Percentiles rank a stretch among this genome's conserved stretches.
Evolutionary conservation across 2,888 invertebrate genomes (phyloP).

Genomic region (Dyspetes luteomarginatus): DNA sequence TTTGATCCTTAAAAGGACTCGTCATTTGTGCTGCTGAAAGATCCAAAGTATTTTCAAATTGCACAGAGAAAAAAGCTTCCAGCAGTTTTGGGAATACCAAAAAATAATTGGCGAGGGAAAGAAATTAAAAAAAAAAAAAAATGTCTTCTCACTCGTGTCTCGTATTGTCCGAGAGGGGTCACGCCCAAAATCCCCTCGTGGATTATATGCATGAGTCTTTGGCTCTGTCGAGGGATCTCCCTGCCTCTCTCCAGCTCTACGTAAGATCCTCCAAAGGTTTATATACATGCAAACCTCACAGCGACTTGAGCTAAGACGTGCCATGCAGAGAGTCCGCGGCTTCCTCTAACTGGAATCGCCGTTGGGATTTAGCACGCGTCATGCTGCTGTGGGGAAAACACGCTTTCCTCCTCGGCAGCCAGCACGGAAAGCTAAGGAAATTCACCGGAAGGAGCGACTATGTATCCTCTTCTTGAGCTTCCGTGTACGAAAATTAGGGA

Average conservation of each 20-base stretch:
- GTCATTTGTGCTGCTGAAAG: too few relatives aligned
- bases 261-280: slow-evolving; percentile 41
- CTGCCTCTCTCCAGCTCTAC: slow-evolving; percentile 16
- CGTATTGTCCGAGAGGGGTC: slow-evolving; percentile 67
- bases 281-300: slow-evolving; percentile 80
- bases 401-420: too few relatives aligned
- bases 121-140: too few relatives aligned
- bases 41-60: too few relatives aligned
- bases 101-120: slow-evolving; percentile 70
- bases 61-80: too few relatives aligned
- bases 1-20: too few relatives aligned
- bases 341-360: slow-evolving; percentile 70
- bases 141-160: too few relatives aligned
- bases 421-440: slow-evolving; percentile 70
- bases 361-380: slow-evolving; percentile 81
- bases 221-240: slow-evolving; percentile 56
- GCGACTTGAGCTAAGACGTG: slow-evolving; percentile 78
- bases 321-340: slow-evolving; percentile 77
- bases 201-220: slow-evolving; percentile 74
- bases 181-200: slow-evolving; percentile 74
- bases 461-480: slow-evolving; percentile 68
- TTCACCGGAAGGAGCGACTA: slow-evolving; percentile 79
- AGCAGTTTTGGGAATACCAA: too few relatives aligned
- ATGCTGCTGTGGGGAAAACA: slow-evolving; percentile 76
- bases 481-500: too few relatives aligned